These are phyloP conservation scores for Antitype chi DNA, from an alignment of 2,888 invertebrate genomes.

Conservation along the genomic window DNA sequence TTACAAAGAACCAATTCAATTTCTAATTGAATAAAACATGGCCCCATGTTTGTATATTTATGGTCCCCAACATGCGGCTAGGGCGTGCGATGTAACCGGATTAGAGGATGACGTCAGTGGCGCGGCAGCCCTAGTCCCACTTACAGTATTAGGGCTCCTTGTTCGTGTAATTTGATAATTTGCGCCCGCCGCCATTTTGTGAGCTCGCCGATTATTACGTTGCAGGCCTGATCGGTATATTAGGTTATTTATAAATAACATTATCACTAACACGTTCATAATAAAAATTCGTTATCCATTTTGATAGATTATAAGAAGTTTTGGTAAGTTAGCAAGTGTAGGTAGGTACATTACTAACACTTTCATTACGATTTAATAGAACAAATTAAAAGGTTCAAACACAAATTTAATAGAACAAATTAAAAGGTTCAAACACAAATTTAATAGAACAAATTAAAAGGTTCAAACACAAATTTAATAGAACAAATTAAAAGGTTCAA, in stretches of 20 bases:
- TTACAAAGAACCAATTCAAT: neutral
- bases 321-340: neutral
- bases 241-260: slow-evolving; percentile 34
- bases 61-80: slow-evolving; percentile 1
- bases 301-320: neutral
- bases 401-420: neutral
- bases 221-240: slow-evolving; percentile 14
- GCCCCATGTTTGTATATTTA: slow-evolving; percentile 17
- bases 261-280: slow-evolving; percentile 9
- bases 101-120: neutral
- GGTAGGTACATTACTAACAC: neutral
- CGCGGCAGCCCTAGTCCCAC: slow-evolving; percentile 72
- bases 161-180: slow-evolving; percentile 81
- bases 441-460: neutral
- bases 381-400: neutral
- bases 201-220: slow-evolving; percentile 50
- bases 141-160: slow-evolving; percentile 82
- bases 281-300: neutral
- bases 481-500: neutral
- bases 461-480: neutral
- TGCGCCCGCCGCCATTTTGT: slow-evolving; percentile 78
- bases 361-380: too few relatives aligned
- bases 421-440: neutral
- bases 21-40: slow-evolving; percentile 5
- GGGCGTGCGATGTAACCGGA: slow-evolving; percentile 20